phyloP scores from a whole-genome alignment of 1,140 invertebrate genomes.

The Drosophila pallidifrons region DNA sequence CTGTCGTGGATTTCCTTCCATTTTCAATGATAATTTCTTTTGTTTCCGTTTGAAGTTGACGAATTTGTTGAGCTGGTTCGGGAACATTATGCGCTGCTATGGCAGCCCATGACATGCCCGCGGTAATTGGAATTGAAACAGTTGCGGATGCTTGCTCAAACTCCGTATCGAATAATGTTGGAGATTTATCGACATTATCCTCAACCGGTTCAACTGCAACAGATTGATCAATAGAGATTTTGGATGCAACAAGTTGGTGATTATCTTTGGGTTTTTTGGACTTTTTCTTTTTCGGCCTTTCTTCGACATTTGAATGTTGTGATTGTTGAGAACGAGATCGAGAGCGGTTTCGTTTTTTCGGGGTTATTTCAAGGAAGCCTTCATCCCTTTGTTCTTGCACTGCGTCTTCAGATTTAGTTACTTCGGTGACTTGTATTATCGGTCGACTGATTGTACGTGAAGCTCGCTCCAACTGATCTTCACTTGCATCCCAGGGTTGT shows the following conservation, averaged over 20 bases:
- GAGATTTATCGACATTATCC: not conserved
- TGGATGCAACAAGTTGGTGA: constrained; percentile 9
- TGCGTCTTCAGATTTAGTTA: constrained; percentile 24
- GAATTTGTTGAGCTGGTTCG: constrained; percentile 73
- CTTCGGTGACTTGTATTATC: constrained; percentile 64
- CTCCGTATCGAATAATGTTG: not conserved
- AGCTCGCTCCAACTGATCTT: constrained; percentile 37
- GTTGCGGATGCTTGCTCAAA: not conserved
- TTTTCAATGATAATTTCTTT: constrained; percentile 28
- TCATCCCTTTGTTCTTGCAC: constrained; percentile 50
- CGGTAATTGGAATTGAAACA: constrained; percentile 36
- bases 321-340: constrained; percentile 77
- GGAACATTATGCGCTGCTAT: constrained; percentile 81
- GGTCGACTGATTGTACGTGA: constrained; percentile 63
- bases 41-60: constrained; percentile 48
- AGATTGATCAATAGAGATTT: constrained; percentile 2
- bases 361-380: constrained; percentile 66
- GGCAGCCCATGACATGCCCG: constrained; percentile 78
- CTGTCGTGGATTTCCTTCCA: constrained; percentile 9
- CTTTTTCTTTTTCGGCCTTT: constrained; percentile 66
- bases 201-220: not conserved
- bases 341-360: constrained; percentile 71
- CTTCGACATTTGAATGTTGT: constrained; percentile 46
- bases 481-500: constrained; percentile 20
- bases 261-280: constrained; percentile 61